These are phyloP conservation scores for Holothuria leucospilota DNA, from an alignment of 53 echinoderm and acorn worm species.

Conservation along the genomic window DNA sequence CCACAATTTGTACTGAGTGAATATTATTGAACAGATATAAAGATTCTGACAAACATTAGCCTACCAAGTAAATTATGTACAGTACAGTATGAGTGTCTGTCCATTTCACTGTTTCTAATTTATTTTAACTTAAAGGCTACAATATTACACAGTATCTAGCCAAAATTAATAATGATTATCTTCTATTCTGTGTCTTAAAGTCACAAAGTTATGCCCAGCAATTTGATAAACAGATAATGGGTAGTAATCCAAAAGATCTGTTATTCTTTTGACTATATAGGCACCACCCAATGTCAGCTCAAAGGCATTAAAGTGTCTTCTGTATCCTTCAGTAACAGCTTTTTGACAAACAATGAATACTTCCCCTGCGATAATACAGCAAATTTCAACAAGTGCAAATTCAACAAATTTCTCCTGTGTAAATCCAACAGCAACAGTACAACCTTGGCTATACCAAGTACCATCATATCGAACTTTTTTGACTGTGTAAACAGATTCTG, in stretches of 20 bases:
- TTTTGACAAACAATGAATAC: conserved; percentile 22
- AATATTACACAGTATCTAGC: too few species aligned
- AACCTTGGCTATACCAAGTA: conserved; percentile 1
- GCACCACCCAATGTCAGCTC: not conserved
- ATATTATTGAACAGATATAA: too few species aligned
- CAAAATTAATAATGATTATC: too few species aligned
- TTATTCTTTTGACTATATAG: conserved; percentile 4
- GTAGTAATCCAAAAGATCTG: conserved; percentile 41
- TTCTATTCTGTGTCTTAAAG: too few species aligned
- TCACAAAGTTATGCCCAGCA: too few species aligned
- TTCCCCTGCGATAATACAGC: conserved; percentile 11
- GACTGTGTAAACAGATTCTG: conserved; percentile 30
- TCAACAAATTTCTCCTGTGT: not conserved
- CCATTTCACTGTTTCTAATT: too few species aligned
- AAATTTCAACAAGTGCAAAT: conserved; percentile 12
- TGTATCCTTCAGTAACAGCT: conserved; percentile 10
- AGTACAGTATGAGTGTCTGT: too few species aligned
- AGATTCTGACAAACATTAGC: too few species aligned
- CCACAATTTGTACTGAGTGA: too few species aligned
- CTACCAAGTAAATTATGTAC: too few species aligned
- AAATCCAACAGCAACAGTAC: conserved; percentile 8
- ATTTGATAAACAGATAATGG: too few species aligned
- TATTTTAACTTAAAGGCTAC: too few species aligned
- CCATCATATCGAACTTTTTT: conserved; percentile 11
- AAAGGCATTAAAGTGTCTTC: conserved; percentile 30